A percentile compares a stretch with the other conserved stretches of the same genome.
Conservation (phyloP, 2,888 invertebrate species). For the Scaptodrosophila latifasciaeformis region DNA sequence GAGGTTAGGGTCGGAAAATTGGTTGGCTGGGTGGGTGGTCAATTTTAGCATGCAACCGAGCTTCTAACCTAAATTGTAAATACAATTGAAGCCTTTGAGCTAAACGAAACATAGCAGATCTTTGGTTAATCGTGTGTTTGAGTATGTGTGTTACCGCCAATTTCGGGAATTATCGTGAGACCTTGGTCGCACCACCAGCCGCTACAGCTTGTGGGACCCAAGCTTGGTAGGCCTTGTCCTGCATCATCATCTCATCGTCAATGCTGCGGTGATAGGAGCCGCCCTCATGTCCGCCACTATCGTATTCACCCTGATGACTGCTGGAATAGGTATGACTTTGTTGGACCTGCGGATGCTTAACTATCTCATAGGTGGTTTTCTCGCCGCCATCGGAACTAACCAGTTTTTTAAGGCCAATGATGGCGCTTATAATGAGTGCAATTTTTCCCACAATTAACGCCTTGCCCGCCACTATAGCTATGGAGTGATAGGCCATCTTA, state of each 20-base stretch:
- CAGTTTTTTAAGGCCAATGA: constrained; percentile 87
- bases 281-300: constrained; percentile 78
- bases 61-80: constrained; percentile 41
- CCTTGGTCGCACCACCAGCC: constrained; percentile 21
- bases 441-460: constrained; percentile 89
- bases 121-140: constrained; percentile 52
- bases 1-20: constrained; percentile 15
- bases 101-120: constrained; percentile 46
- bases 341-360: constrained; percentile 89
- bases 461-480: constrained; percentile 86
- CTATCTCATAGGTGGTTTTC: constrained; percentile 89
- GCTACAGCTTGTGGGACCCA: constrained; percentile 72
- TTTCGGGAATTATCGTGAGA: constrained; percentile 37
- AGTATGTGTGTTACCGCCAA: not conserved
- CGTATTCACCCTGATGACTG: constrained; percentile 79
- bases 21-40: constrained; percentile 1
- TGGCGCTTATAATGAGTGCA: constrained; percentile 85
- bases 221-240: constrained; percentile 80
- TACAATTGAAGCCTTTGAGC: constrained; percentile 55
- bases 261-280: constrained; percentile 79
- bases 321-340: constrained; percentile 86
- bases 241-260: constrained; percentile 79
- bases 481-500: constrained; percentile 84
- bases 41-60: constrained; percentile 13
- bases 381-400: constrained; percentile 83